phyloP scores from a whole-genome alignment of 2,113 vertebrate species.

The human (Homo sapiens) region DNA sequence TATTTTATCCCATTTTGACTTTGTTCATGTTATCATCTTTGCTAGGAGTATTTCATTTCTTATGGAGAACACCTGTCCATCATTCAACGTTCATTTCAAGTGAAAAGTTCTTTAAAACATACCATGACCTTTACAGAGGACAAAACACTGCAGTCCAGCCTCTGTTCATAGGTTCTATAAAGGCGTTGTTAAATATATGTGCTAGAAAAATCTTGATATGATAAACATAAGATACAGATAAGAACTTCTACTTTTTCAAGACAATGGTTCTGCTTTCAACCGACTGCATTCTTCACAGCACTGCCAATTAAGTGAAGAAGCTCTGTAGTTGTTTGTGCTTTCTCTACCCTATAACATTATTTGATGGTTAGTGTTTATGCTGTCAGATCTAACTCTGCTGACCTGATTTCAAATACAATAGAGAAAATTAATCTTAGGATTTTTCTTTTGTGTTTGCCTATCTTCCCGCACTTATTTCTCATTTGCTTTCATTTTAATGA shows the following conservation, averaged over 20 bases:
- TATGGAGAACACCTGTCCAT: background rate
- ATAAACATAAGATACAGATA: background rate
- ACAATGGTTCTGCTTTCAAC: background rate
- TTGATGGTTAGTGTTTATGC: background rate
- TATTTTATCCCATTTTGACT: background rate
- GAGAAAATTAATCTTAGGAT: conserved; percentile 18
- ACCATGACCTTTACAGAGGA: background rate
- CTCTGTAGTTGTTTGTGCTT: background rate
- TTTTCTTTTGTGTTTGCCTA: background rate
- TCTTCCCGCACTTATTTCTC: background rate
- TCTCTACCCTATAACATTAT: background rate
- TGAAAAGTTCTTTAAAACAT: background rate
- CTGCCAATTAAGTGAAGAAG: background rate
- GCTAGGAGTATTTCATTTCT: background rate
- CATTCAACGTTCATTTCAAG: background rate
- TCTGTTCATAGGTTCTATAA: background rate
- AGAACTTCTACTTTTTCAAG: background rate
- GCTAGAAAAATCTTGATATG: background rate
- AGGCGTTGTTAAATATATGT: background rate
- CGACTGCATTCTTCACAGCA: background rate
- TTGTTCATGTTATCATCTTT: background rate
- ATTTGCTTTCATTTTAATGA: conserved; percentile 43
- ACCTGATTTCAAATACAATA: conserved; percentile 20
- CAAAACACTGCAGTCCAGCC: background rate
- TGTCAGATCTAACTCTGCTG: background rate